Evolutionary conservation across 2,888 invertebrate species (phyloP).

Genomic region (Drosophila affinis): DNA sequence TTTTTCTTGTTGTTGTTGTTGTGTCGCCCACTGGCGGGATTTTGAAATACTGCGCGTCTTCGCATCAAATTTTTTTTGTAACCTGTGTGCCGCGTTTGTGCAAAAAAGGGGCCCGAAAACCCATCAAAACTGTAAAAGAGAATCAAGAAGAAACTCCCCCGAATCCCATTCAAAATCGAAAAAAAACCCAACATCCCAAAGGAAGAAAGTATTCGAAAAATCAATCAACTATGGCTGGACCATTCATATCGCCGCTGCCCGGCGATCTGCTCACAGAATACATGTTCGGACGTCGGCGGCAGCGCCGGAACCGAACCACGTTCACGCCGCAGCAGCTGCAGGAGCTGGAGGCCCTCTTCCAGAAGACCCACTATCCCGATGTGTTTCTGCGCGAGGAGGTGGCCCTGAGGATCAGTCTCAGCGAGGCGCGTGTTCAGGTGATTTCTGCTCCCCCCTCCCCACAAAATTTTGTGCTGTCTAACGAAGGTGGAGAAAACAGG

Average conservation of each 20-base stretch:
- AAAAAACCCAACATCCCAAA: not conserved
- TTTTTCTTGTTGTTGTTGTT: constrained; percentile 8
- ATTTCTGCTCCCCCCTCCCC: constrained; percentile 21
- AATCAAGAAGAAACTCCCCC: too few species aligned
- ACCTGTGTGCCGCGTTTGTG: constrained; percentile 16
- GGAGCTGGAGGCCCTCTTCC: constrained; percentile 95
- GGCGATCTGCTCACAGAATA: constrained; percentile 96
- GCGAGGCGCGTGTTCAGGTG: constrained; percentile 95
- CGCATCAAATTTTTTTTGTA: not conserved
- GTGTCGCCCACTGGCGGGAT: constrained; percentile 25
- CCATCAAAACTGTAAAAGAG: not conserved
- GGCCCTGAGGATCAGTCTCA: constrained; percentile 93
- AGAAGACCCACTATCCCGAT: constrained; percentile 97
- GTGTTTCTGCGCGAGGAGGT: constrained; percentile 93
- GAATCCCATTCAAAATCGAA: not conserved
- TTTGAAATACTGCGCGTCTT: constrained; percentile 8
- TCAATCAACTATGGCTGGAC: constrained; percentile 89
- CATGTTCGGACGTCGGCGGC: constrained; percentile 94
- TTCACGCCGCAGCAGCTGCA: constrained; percentile 97
- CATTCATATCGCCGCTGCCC: constrained; percentile 92
- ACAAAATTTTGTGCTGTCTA: not conserved
- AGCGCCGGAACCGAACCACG: constrained; percentile 95
- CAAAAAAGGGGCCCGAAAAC: not conserved
- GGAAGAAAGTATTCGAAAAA: not conserved
- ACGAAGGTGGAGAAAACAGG: not conserved